Percentiles rank a stretch among this genome's conserved stretches.
phyloP scores from a whole-genome alignment of 2,113 vertebrate genomes.

The Phaethon lepturus region DNA sequence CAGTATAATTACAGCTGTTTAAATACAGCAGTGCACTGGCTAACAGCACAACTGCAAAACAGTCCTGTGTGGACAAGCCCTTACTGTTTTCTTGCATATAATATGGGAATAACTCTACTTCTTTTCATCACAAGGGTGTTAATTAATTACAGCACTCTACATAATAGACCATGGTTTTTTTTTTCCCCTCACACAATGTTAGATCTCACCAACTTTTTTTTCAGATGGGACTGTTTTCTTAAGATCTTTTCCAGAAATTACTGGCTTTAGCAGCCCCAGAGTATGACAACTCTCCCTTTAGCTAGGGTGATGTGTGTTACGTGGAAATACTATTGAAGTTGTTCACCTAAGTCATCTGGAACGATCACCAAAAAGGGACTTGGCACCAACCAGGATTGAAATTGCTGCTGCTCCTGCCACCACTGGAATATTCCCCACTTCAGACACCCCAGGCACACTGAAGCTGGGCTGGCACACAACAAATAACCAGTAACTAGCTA shows the following conservation, averaged over 20 bases:
- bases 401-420: neutral
- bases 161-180: neutral
- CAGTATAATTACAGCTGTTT: conserved; percentile 14
- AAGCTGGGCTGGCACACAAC: neutral
- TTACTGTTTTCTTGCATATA: neutral
- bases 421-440: neutral
- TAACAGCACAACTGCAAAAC: neutral
- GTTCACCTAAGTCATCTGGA: neutral
- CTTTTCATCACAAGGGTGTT: neutral
- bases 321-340: neutral
- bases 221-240: neutral
- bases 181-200: neutral
- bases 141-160: neutral
- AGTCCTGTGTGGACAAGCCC: neutral
- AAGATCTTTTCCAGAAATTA: neutral
- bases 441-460: neutral
- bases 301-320: neutral
- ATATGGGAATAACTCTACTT: neutral
- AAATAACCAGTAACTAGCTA: neutral
- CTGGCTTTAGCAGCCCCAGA: neutral
- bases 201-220: neutral
- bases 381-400: neutral
- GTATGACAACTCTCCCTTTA: neutral
- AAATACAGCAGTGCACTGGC: neutral
- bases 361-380: neutral